Base-by-base conservation (phyloP, 2,888 invertebrate species). In the Pristionchus fissidentatus region DNA sequence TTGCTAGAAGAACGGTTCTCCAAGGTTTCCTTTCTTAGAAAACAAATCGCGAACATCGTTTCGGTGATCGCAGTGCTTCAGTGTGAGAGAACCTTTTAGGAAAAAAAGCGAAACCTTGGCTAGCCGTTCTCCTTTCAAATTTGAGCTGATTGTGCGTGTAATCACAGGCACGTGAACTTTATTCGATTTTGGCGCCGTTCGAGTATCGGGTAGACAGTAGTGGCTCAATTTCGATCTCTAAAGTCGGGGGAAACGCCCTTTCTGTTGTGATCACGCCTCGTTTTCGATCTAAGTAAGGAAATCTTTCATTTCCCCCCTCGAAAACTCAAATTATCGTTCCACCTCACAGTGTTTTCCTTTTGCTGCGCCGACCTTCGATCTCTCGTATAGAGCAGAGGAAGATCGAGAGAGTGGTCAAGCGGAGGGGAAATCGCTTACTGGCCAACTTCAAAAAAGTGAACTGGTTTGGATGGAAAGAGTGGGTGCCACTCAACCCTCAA, bases 151-250 rank as follows among this genome's bases (percentile, higher is more conserved):
- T n/a, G n/a, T n/a, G n/a, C n/a, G n/a, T n/a, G n/a, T n/a, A n/a
- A n/a, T n/a, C n/a, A n/a, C n/a, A n/a, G n/a, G n/a, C n/a, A 66
- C 62, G 62, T 66, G 62, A 66, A 66, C 62, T 66, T 66, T 38
- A 32, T 38, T 38, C 35, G 35, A 66, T 66, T 66, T 66, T 22
- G 8, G 35, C 38, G 62, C 22, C 62, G 8, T 32, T 60, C 19
- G 10, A 35, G 29, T 66, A 5, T n/a, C n/a, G n/a, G n/a, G n/a
- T n/a, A n/a, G n/a, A n/a, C n/a, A n/a, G 7, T 32, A 38, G 62
- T 22, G 62, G 22, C 35, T 35, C 62, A 22, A 66, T 66, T 66
- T 66, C 62, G 62, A 70, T 70, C 26, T 70, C 70, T 70, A 70
- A 70, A 70, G n/a, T n/a, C n/a, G n/a, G n/a, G n/a, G 70, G 70